Base-by-base conservation (phyloP, 2,888 invertebrate genomes). In the Sussaba pulchella region DNA sequence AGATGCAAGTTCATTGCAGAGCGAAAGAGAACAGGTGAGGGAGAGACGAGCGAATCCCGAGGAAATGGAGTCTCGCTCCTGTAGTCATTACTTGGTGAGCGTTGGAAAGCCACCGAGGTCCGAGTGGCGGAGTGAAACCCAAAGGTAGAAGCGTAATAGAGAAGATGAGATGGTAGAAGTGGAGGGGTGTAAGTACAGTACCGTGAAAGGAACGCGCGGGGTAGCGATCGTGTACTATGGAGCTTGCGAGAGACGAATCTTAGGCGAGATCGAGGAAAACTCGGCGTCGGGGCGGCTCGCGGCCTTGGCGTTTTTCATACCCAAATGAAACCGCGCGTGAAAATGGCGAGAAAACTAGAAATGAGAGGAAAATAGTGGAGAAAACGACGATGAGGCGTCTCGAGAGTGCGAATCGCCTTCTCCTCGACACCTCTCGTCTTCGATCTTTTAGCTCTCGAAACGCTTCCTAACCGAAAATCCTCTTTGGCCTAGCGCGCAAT, bases 291-390 rank as follows among this genome's bases (percentile, higher is more conserved):
- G n/a, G 76, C 73, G 71, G 64, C 64, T 66, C 57, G 39, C 59
- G 76, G 41, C 71, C 50, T 61, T 74, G 52, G 70, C 66, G 61
- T 74, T 69, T 71, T 76, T 64, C 70, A 78, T 85, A 63, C 83
- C 85, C 87, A 89, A 91, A 89, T 90, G 89, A 89, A 90, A 91
- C 90, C 89, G 89, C 90, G 90, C 89, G 90, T 91, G 87, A 89
- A 90, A 89, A 88, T 78, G 64, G 66, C 59, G 71, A 74, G 63
- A 45, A 66, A 72, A 45, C 39, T 76, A 80, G 73, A 47, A 64
- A 80, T 21, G 74, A 66, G 76, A 47, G 39, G 36, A 63, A 57
- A 73, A 80, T 63, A 69, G 45, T n/a, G n/a, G n/a, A n/a, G 47
- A 39, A 50, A 76, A 74, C 84, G 84, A 85, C 83, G 84, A 81